Percentiles rank a stretch among this genome's conserved stretches.
Evolutionary conservation across 2,113 vertebrate genomes (phyloP).

Genomic region (Platysteira castanea): DNA sequence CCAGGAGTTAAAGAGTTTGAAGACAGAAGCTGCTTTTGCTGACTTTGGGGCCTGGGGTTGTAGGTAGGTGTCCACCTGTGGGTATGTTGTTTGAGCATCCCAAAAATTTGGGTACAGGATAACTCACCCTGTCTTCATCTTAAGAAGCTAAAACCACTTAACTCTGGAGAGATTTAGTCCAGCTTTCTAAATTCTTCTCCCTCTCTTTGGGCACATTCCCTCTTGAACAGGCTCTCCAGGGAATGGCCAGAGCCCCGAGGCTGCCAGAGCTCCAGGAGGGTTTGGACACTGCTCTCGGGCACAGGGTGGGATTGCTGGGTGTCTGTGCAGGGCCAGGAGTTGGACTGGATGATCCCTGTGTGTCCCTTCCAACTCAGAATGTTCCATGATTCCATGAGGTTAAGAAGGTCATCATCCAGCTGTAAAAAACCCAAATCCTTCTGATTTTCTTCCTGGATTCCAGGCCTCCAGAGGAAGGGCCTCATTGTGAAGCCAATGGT

Average conservation of each 20-base stretch:
- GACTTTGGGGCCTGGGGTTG: not conserved
- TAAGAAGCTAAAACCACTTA: not conserved
- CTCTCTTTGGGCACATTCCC: not conserved
- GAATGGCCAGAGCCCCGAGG: rapidly evolving
- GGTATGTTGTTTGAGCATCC: rapidly evolving
- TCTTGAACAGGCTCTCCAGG: not conserved
- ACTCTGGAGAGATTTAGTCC: not conserved
- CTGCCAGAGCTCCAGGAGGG: not conserved
- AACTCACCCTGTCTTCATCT: not conserved
- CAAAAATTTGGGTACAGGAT: too few species aligned
- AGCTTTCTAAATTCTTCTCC: rapidly evolving
- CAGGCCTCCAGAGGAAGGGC: not conserved
- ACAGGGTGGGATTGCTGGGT: not conserved
- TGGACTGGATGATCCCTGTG: not conserved
- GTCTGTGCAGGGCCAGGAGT: not conserved
- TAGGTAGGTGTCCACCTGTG: not conserved
- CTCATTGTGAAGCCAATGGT: not conserved
- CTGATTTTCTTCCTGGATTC: not conserved
- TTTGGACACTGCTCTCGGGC: rapidly evolving
- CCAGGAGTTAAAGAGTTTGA: not conserved
- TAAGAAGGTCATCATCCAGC: not conserved
- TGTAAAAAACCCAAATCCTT: not conserved
- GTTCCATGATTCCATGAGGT: not conserved
- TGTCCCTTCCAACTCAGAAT: not conserved
- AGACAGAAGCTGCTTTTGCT: not conserved